These are phyloP conservation scores for Portevinia maculata DNA, from an alignment of 2,888 invertebrate genomes.

Conservation along the genomic window DNA sequence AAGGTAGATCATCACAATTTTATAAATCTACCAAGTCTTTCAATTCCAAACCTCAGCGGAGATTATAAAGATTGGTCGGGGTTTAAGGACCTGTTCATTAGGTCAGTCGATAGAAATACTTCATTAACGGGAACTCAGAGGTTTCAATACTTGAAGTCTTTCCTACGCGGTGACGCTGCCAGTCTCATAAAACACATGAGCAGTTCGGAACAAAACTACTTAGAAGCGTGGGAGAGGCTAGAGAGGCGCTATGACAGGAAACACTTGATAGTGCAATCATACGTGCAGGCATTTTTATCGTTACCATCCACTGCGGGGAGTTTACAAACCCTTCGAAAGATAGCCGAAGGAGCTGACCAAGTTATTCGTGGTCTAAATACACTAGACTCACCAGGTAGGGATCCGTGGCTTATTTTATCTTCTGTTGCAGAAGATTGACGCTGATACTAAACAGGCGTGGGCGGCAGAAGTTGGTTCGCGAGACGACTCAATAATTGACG, in stretches of 20 bases:
- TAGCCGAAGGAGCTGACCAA: slow-evolving; percentile 12
- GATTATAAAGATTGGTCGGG: slow-evolving; percentile 1
- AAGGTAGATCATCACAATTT: no score
- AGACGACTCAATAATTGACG: neutral
- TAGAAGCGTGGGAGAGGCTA: slow-evolving; percentile 47
- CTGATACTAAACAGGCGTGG: slow-evolving; percentile 28
- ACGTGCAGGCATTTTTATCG: slow-evolving; percentile 33
- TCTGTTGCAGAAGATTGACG: slow-evolving; percentile 25
- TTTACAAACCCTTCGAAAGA: slow-evolving; percentile 17
- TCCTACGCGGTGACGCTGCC: slow-evolving; percentile 55
- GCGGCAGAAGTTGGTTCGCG: slow-evolving; percentile 4
- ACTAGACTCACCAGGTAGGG: neutral
- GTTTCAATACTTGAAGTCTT: slow-evolving; percentile 2
- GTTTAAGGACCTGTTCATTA: neutral
- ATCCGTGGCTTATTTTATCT: slow-evolving; percentile 25
- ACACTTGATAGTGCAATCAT: neutral
- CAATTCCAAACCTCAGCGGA: neutral
- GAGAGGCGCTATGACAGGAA: slow-evolving; percentile 18
- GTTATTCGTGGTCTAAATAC: slow-evolving; percentile 4
- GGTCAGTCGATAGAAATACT: neutral
- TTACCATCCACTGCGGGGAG: slow-evolving; percentile 1
- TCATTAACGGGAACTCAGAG: neutral
- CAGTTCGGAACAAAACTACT: slow-evolving; percentile 47
- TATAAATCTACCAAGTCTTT: no score
- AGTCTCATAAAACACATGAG: slow-evolving; percentile 50